Conservation (phyloP, 2,888 invertebrate species). For the Drosophila putrida region DNA sequence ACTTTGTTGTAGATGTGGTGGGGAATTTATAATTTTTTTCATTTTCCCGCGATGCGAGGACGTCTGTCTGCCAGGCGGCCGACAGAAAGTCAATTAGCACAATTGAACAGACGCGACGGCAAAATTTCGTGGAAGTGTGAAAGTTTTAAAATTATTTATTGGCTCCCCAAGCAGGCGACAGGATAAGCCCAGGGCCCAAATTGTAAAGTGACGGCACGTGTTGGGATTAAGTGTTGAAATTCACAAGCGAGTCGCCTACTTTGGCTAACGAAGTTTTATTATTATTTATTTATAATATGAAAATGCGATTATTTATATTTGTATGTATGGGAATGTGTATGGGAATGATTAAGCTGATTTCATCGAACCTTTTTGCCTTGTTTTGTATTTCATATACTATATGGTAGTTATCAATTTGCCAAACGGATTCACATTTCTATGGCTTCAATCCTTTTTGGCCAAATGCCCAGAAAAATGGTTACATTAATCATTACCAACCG, state of each 20-base stretch:
- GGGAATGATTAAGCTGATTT: slow-evolving; percentile 39
- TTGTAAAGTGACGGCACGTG: slow-evolving; percentile 66
- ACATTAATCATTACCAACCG: slow-evolving; percentile 72
- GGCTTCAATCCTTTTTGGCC: slow-evolving; percentile 63
- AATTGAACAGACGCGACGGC: slow-evolving; percentile 66
- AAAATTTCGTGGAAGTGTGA: slow-evolving; percentile 57
- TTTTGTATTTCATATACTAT: slow-evolving; percentile 11
- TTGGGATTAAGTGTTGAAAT: slow-evolving; percentile 45
- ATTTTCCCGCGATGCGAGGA: neutral
- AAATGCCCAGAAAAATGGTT: slow-evolving; percentile 61
- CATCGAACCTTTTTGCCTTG: slow-evolving; percentile 24
- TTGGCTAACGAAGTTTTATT: neutral
- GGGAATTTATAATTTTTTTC: slow-evolving; percentile 11
- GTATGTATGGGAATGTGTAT: neutral
- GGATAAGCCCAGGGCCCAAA: slow-evolving; percentile 26
- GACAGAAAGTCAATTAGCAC: slow-evolving; percentile 72
- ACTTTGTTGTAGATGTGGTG: slow-evolving; percentile 32
- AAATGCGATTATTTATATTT: neutral
- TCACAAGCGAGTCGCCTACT: neutral
- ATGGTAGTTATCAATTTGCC: slow-evolving; percentile 41
- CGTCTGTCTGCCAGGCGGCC: slow-evolving; percentile 10
- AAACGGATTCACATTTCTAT: slow-evolving; percentile 34
- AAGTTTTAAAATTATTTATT: slow-evolving; percentile 65
- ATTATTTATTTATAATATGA: neutral
- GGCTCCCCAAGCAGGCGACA: slow-evolving; percentile 18